Percentiles rank a stretch among this genome's conserved stretches.
Conservation (phyloP, 2,113 vertebrate genomes). For the Xiphophorus couchianus region DNA sequence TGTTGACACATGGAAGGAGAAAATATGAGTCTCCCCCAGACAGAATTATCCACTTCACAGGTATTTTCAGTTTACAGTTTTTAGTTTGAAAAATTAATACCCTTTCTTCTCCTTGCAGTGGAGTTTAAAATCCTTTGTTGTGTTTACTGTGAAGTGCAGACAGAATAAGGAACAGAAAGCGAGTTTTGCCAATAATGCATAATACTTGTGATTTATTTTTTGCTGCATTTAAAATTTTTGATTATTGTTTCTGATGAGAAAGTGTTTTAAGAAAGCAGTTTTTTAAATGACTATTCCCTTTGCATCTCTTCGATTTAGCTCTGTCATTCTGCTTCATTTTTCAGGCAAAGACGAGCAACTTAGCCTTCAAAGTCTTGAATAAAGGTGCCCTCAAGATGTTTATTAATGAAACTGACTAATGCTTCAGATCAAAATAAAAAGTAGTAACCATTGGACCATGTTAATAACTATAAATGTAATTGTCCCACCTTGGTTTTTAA, state of each 20-base stretch:
- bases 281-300: constrained; percentile 43
- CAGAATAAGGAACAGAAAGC: constrained; percentile 21
- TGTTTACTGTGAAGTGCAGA: constrained; percentile 56
- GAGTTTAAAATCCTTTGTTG: constrained; percentile 67
- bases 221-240: constrained; percentile 35
- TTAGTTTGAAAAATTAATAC: constrained; percentile 76
- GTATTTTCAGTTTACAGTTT: constrained; percentile 77
- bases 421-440: constrained; percentile 64
- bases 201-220: constrained; percentile 39
- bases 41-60: constrained; percentile 81
- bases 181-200: constrained; percentile 42
- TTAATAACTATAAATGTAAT: constrained; percentile 77
- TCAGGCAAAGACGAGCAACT: constrained; percentile 43
- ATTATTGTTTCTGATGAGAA: constrained; percentile 47
- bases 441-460: constrained; percentile 57
- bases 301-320: constrained; percentile 28
- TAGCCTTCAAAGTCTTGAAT: constrained; percentile 16
- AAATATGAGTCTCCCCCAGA: constrained; percentile 72
- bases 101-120: constrained; percentile 68
- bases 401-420: constrained; percentile 69
- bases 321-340: constrained; percentile 47
- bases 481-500: constrained; percentile 62
- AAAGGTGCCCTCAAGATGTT: constrained; percentile 51
- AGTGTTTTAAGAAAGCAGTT: constrained; percentile 31
- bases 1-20: constrained; percentile 76